Conservation (phyloP, 2,113 vertebrate species). For the Neolamprologus longior region DNA sequence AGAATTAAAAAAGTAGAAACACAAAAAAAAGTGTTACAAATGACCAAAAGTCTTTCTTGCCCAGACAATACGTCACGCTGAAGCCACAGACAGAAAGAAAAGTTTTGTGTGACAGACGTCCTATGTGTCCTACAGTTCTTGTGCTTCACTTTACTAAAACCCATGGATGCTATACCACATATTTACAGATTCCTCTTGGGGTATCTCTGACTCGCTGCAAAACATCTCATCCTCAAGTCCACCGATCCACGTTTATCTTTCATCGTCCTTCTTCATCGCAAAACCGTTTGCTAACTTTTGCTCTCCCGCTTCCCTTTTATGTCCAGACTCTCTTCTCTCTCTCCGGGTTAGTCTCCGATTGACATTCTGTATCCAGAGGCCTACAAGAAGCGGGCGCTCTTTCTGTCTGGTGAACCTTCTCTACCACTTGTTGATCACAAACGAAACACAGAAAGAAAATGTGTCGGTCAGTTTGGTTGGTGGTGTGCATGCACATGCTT, state of each 20-base stretch:
- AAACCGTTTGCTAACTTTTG: neutral
- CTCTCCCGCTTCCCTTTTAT: neutral
- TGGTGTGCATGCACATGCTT: conserved; percentile 99
- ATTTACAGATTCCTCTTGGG: conserved; percentile 60
- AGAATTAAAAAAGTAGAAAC: conserved; percentile 86
- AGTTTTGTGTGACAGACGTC: conserved; percentile 80
- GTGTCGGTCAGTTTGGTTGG: conserved; percentile 54
- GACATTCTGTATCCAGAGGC: conserved; percentile 6
- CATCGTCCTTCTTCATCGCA: neutral
- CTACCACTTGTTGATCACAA: conserved; percentile 46
- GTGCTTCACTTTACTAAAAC: conserved; percentile 73
- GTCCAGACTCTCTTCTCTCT: neutral
- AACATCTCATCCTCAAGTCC: conserved; percentile 28
- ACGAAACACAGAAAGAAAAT: conserved; percentile 64
- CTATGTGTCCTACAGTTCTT: conserved; percentile 77
- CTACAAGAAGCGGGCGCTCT: conserved; percentile 8
- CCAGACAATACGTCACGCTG: conserved; percentile 78
- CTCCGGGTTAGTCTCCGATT: neutral
- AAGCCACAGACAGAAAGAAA: conserved; percentile 82
- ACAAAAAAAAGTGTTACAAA: conserved; percentile 53
- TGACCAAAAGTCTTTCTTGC: conserved; percentile 79
- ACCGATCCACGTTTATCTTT: neutral
- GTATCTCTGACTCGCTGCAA: conserved; percentile 37
- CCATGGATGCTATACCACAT: conserved; percentile 61
- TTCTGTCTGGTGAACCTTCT: conserved; percentile 4